Evolutionary conservation across 2,888 invertebrate species (phyloP).

Genomic region (Nebria brevicollis): DNA sequence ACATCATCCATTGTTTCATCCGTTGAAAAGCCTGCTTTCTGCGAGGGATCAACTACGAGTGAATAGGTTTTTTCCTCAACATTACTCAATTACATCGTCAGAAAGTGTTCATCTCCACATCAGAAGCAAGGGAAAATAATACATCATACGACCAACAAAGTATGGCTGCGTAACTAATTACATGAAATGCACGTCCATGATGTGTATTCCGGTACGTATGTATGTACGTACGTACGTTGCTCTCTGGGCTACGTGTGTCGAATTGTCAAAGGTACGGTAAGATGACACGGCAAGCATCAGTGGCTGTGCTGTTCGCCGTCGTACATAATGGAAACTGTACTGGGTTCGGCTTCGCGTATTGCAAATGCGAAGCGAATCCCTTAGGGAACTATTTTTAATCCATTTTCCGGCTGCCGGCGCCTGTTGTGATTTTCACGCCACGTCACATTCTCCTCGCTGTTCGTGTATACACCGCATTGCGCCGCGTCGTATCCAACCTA

Average conservation of each 20-base stretch:
- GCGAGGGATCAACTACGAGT: not conserved
- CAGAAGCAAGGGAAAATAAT: not conserved
- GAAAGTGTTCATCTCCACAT: not conserved
- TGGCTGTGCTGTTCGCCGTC: not conserved
- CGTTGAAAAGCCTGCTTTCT: not conserved
- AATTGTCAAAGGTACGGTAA: slow-evolving; percentile 10
- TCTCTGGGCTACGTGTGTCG: slow-evolving; percentile 13
- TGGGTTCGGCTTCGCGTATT: not conserved
- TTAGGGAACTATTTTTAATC: slow-evolving; percentile 45
- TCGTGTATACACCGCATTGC: not conserved
- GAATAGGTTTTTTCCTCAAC: not conserved
- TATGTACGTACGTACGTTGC: not conserved
- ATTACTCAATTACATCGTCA: slow-evolving; percentile 4
- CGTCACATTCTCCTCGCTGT: not conserved
- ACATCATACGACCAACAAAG: not conserved
- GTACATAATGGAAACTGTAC: not conserved
- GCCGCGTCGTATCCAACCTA: not conserved
- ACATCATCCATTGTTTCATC: not conserved
- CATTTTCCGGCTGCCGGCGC: slow-evolving; percentile 31
- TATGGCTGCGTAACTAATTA: slow-evolving; percentile 21
- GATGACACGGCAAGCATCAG: slow-evolving; percentile 1
- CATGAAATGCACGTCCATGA: slow-evolving; percentile 1
- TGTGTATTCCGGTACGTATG: slow-evolving; percentile 8
- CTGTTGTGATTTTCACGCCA: slow-evolving; percentile 14
- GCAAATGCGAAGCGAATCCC: slow-evolving; percentile 24